These are phyloP conservation scores for Drosophila lowei DNA, from an alignment of 1,140 invertebrate species.

Conservation along the genomic window DNA sequence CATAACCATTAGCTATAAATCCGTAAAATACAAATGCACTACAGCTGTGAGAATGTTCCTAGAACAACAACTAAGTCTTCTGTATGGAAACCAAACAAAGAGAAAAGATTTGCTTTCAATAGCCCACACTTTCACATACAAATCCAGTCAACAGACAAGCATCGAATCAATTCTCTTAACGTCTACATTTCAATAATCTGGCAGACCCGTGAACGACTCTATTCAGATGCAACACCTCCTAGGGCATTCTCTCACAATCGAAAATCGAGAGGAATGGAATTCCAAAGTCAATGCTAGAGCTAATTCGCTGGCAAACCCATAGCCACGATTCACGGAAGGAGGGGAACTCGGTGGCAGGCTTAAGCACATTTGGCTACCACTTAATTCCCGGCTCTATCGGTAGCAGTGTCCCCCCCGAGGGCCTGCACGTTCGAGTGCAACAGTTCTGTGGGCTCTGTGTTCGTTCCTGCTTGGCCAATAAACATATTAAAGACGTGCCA, in stretches of 20 bases:
- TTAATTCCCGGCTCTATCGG: conserved; percentile 55
- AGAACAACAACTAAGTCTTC: no score
- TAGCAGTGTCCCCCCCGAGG: conserved; percentile 44
- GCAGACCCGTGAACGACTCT: conserved; percentile 11
- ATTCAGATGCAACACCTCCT: conserved; percentile 39
- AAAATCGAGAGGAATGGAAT: conserved; percentile 2
- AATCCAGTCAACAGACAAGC: neutral
- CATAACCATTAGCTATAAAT: no score
- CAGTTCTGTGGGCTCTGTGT: neutral
- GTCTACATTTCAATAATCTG: conserved; percentile 13
- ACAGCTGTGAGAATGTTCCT: no score
- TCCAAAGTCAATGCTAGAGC: conserved; percentile 62
- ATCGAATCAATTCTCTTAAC: conserved; percentile 9
- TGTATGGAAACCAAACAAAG: no score
- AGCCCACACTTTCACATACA: conserved; percentile 1
- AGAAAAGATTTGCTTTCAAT: no score
- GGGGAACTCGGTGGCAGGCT: conserved; percentile 37
- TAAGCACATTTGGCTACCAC: conserved; percentile 68
- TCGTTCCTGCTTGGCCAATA: conserved; percentile 35
- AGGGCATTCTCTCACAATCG: conserved; percentile 61
- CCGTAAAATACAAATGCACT: no score
- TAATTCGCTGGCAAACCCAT: conserved; percentile 20
- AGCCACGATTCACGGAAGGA: conserved; percentile 23
- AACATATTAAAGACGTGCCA: conserved; percentile 60
- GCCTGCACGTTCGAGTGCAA: conserved; percentile 54